Conservation (phyloP, 2,113 vertebrate genomes). For the Cottus gobio region DNA sequence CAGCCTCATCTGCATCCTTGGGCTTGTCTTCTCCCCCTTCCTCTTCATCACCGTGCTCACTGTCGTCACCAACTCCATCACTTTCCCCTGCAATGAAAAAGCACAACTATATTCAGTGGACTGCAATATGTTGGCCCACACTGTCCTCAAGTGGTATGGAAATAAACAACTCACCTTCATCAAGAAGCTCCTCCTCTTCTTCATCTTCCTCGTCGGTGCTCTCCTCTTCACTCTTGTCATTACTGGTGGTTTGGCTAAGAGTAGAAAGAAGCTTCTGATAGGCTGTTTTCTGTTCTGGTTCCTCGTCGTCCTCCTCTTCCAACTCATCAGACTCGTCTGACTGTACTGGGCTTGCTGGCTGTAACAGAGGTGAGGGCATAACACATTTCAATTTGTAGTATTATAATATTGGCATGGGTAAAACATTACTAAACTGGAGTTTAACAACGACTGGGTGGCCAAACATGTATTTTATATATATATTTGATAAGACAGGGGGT, state of each 20-base stretch:
- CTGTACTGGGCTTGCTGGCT: slow-evolving; percentile 86
- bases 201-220: slow-evolving; percentile 74
- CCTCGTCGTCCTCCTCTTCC: slow-evolving; percentile 85
- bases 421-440: neutral
- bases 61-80: slow-evolving; percentile 50
- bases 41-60: slow-evolving; percentile 81
- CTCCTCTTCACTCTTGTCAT: slow-evolving; percentile 78
- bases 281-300: slow-evolving; percentile 85
- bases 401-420: neutral
- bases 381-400: neutral
- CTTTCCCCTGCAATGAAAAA: slow-evolving; percentile 31
- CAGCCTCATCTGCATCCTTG: slow-evolving; percentile 50
- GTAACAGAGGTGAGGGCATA: neutral
- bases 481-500: neutral
- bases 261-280: slow-evolving; percentile 94
- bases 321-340: slow-evolving; percentile 83
- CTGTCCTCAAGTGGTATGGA: neutral
- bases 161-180: slow-evolving; percentile 41
- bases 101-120: neutral
- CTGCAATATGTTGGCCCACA: neutral
- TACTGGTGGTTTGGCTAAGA: slow-evolving; percentile 77
- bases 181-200: slow-evolving; percentile 72
- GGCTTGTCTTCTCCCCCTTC: slow-evolving; percentile 68
- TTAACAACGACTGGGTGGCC: neutral
- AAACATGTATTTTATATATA: neutral